Percentiles rank a stretch among this genome's conserved stretches.
Conservation (phyloP, 2,888 invertebrate genomes). For the Catocala fraxini region DNA sequence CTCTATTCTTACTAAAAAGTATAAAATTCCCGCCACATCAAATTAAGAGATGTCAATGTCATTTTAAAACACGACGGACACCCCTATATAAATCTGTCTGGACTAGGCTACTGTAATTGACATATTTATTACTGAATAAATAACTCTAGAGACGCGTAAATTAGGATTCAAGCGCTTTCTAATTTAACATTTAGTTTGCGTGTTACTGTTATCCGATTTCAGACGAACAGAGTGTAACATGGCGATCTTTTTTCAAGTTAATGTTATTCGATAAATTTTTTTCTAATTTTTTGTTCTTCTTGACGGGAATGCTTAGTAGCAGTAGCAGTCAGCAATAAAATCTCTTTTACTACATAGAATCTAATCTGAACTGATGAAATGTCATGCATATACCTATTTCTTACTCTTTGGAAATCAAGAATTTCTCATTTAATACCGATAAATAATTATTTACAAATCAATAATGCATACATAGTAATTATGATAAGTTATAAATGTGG, state of each 20-base stretch:
- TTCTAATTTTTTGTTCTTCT: no score
- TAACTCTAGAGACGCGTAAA: constrained; percentile 68
- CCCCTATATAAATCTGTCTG: constrained; percentile 64
- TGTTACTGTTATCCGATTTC: constrained; percentile 57
- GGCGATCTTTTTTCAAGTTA: constrained; percentile 7
- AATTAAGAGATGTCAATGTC: constrained; percentile 25
- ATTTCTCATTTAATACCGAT: no score
- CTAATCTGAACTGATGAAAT: no score
- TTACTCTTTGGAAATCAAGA: no score
- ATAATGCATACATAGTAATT: no score
- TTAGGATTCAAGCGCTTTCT: constrained; percentile 68
- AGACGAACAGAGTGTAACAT: constrained; percentile 21
- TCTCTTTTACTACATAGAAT: no score
- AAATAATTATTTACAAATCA: no score
- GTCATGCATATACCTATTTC: no score
- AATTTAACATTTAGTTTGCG: constrained; percentile 60
- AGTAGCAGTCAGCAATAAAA: no score
- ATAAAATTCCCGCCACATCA: constrained; percentile 28
- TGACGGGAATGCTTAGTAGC: no score
- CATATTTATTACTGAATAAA: constrained; percentile 76
- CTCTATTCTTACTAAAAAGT: constrained; percentile 29
- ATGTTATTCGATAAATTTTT: no score
- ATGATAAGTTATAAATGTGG: no score
- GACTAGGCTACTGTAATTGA: constrained; percentile 70
- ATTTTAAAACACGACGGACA: constrained; percentile 46